phyloP scores from a whole-genome alignment of 2,888 invertebrate genomes.

The Helleia helle region DNA sequence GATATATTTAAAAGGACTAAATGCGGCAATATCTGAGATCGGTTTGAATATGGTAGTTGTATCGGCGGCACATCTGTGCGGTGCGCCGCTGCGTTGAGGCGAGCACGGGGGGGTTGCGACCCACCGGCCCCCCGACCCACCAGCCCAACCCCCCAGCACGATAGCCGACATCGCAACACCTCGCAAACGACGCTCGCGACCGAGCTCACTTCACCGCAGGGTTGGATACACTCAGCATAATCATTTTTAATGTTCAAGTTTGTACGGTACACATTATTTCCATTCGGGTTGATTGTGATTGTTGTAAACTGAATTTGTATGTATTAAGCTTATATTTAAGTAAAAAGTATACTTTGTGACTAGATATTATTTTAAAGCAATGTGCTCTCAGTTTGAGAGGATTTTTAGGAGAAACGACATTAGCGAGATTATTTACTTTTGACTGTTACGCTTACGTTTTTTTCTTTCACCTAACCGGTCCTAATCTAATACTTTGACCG shows the following conservation, averaged over 20 bases:
- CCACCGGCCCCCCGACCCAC: constrained; percentile 22
- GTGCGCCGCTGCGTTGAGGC: constrained; percentile 52
- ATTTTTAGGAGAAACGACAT: too few species aligned
- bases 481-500: too few species aligned
- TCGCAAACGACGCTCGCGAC: constrained; percentile 57
- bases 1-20: not conserved
- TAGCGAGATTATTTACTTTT: too few species aligned
- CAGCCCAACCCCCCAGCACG: constrained; percentile 34
- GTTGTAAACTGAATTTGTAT: not conserved
- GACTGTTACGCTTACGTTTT: too few species aligned
- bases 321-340: not conserved
- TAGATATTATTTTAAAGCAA: too few species aligned
- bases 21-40: constrained; percentile 3
- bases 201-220: constrained; percentile 53
- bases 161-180: constrained; percentile 68
- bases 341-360: not conserved
- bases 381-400: too few species aligned
- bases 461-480: too few species aligned
- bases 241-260: constrained; percentile 2
- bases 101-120: constrained; percentile 36
- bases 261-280: too few species aligned
- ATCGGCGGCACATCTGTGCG: constrained; percentile 50
- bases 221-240: constrained; percentile 25
- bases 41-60: constrained; percentile 10
- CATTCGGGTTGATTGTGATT: too few species aligned